Conservation (phyloP, 2,797 vertebrate genomes). For the Manis pentadactyla region DNA sequence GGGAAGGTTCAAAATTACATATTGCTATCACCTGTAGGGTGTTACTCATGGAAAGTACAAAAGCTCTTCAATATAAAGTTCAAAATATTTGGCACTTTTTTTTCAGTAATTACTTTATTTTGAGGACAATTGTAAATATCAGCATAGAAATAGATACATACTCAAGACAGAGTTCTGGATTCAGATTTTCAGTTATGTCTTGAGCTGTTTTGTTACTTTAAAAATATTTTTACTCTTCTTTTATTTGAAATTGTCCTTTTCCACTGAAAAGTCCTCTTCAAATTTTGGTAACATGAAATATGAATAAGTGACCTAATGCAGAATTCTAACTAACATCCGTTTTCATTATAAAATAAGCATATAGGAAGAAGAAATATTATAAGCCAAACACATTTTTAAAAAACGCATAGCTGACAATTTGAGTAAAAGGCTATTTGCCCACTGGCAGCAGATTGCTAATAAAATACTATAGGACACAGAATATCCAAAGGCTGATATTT, state of each 20-base stretch:
- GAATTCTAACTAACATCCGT: background rate
- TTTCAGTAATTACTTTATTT: background rate
- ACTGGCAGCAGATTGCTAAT: background rate
- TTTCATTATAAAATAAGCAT: constrained; percentile 40
- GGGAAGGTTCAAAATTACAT: background rate
- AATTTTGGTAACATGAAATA: constrained; percentile 37
- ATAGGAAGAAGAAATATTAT: constrained; percentile 32
- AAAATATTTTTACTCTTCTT: background rate
- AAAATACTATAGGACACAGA: background rate
- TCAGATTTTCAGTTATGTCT: background rate
- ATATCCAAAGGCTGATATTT: background rate
- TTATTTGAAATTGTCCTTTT: constrained; percentile 31
- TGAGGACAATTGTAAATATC: background rate
- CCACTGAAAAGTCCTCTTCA: background rate
- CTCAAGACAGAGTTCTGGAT: background rate
- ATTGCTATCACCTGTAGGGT: background rate
- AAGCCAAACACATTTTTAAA: background rate
- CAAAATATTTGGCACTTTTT: background rate
- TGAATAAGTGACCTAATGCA: background rate
- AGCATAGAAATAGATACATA: background rate
- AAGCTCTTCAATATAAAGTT: background rate
- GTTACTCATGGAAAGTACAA: background rate
- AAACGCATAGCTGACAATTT: background rate
- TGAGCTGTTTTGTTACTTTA: constrained; percentile 10
- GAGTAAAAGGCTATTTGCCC: background rate